Base-by-base conservation (phyloP, 2,113 vertebrate species). In the Scytalopus superciliaris region DNA sequence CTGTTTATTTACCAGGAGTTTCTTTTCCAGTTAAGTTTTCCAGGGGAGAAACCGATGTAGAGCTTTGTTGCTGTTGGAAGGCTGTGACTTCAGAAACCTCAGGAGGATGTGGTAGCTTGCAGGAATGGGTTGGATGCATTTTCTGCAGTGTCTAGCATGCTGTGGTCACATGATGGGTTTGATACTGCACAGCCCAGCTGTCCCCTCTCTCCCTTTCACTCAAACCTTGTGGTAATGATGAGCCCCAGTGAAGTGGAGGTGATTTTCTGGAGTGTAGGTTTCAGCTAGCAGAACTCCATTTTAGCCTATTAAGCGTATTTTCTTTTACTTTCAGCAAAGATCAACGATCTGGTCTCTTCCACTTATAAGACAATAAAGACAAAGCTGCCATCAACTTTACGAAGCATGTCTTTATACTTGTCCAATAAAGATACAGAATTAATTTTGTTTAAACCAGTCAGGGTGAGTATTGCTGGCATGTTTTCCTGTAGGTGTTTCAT, bases 391-490 rank as follows among this genome's bases (percentile, higher is more conserved):
- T 93, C 94, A 91, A 99, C 98, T 2, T 97, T 99, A 95, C 98
- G 99, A 96, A 99, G 99, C 97, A 99, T 99, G 99, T 99, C 99
- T 1, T 96, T 99, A 86, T 99, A 99, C 95, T 97, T 99, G 55
- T 99, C 99, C 97, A 99, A 99, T 94, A 99, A 98, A 98, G 99
- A 99, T 53, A 99, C 99, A 0, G 99, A 99, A 96, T 99, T 99
- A 97, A 99, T 99, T 97, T 98, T 99, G 89, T 99, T 99, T 97
- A 99, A 99, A 91, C 99, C 99, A 33, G 99, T 99, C 40, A 98
- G 98, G 98, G 99, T 99, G 95, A 98, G 99, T 99, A 94, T 95
- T 49, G 5, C 50, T 64, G 5, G 21, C 6, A 1, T 42, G 33
- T 40, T 78, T 52, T 77, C 35, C 42, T 79, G 19, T 24, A 31